Evolutionary conservation across 2,113 vertebrate genomes (phyloP).

Genomic region (Dermatemys mawii): DNA sequence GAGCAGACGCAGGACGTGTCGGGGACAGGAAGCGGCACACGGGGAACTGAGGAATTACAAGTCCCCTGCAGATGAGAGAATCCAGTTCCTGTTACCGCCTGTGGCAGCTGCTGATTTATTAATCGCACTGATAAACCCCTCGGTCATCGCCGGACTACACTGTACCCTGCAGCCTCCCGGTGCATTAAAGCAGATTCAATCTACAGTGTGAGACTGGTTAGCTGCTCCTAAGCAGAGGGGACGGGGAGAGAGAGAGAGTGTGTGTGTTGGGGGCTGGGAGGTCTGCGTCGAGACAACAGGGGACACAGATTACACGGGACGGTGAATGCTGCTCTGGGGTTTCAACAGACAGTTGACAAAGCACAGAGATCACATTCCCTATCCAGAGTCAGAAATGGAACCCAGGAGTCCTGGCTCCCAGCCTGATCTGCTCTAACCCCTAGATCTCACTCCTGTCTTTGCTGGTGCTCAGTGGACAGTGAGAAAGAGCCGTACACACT

Average conservation of each 20-base stretch:
- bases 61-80: background rate
- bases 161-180: background rate
- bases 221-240: background rate
- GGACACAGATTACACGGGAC: background rate
- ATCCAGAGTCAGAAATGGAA: fast-evolving
- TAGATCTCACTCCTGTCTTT: background rate
- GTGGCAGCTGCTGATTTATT: background rate
- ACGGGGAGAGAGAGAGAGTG: fast-evolving
- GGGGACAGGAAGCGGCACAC: background rate
- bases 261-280: background rate
- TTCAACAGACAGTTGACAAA: background rate
- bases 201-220: background rate
- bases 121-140: background rate
- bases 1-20: background rate
- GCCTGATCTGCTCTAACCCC: background rate
- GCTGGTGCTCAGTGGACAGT: background rate
- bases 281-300: too few species aligned
- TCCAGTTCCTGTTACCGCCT: background rate
- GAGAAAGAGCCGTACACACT: background rate
- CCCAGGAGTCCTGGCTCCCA: background rate
- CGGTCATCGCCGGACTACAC: background rate
- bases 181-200: background rate
- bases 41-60: background rate
- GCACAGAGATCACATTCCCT: background rate
- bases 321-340: background rate